phyloP scores from a whole-genome alignment of 2,888 invertebrate genomes.

The Pterobdella sp. region DNA sequence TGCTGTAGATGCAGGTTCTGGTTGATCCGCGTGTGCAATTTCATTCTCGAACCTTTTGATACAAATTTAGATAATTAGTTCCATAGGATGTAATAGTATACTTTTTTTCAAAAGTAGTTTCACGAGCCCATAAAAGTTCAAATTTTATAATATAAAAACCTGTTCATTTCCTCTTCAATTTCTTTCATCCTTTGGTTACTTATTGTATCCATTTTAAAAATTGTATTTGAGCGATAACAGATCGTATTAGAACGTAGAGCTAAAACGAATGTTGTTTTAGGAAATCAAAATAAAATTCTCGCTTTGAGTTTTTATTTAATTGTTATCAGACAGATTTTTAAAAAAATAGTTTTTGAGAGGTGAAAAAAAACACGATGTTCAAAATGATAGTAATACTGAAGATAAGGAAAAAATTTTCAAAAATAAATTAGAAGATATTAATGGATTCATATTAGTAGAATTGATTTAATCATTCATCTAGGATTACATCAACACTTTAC shows the following conservation, averaged over 20 bases:
- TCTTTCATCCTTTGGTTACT: conserved; percentile 45
- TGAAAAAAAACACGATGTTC: too few species aligned
- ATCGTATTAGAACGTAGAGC: not conserved
- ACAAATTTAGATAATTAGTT: conserved; percentile 27
- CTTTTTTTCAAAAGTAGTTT: not conserved
- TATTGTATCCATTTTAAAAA: conserved; percentile 40
- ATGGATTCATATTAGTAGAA: too few species aligned
- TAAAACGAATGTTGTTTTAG: not conserved
- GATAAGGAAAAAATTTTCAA: too few species aligned
- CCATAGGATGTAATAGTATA: not conserved
- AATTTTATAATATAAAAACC: conserved; percentile 37
- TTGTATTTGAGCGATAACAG: not conserved
- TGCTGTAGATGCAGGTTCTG: not conserved
- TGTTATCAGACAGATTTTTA: too few species aligned
- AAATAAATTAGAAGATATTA: too few species aligned
- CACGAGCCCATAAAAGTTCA: too few species aligned
- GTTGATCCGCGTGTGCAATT: conserved; percentile 38
- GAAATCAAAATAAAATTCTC: too few species aligned
- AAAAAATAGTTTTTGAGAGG: too few species aligned
- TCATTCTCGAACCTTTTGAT: conserved; percentile 46
- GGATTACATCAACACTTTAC: too few species aligned
- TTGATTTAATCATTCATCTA: too few species aligned
- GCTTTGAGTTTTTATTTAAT: too few species aligned
- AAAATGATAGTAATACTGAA: too few species aligned
- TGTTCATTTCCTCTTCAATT: conserved; percentile 50